Evolutionary conservation across 1,140 invertebrate genomes (phyloP).

Genomic region (Cataglyphis hispanica): DNA sequence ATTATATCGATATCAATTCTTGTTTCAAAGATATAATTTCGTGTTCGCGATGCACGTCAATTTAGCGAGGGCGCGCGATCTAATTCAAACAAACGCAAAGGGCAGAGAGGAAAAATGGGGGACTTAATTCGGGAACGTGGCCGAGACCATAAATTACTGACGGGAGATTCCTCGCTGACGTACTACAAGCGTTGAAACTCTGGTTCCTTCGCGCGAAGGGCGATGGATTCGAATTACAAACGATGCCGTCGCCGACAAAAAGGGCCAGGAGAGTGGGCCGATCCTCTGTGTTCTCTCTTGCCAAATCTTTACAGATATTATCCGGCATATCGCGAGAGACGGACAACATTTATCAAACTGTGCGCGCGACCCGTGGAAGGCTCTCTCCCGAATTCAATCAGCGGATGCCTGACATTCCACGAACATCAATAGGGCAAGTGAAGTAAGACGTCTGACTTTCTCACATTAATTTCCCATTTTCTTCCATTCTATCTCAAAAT

Average conservation of each 20-base stretch:
- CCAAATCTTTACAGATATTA: slow-evolving; percentile 82
- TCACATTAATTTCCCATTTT: slow-evolving; percentile 75
- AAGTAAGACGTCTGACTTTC: slow-evolving; percentile 82
- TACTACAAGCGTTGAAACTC: slow-evolving; percentile 59
- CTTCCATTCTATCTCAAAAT: not conserved
- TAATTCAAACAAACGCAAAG: slow-evolving; percentile 48
- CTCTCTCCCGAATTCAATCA: slow-evolving; percentile 83
- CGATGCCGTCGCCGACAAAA: slow-evolving; percentile 60
- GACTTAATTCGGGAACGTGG: slow-evolving; percentile 66
- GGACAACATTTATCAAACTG: slow-evolving; percentile 84
- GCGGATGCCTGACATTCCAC: slow-evolving; percentile 83
- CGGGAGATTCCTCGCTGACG: slow-evolving; percentile 43
- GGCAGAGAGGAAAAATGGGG: slow-evolving; percentile 59
- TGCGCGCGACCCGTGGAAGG: slow-evolving; percentile 54
- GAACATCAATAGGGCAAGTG: slow-evolving; percentile 79
- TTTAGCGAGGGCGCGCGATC: not conserved
- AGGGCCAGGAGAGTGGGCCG: slow-evolving; percentile 54
- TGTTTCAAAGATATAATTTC: not conserved
- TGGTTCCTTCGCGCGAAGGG: slow-evolving; percentile 58
- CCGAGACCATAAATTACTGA: slow-evolving; percentile 57
- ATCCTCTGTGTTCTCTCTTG: slow-evolving; percentile 50
- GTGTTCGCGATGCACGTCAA: not conserved
- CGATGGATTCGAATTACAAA: slow-evolving; percentile 73
- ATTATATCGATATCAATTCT: not conserved
- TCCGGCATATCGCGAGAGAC: slow-evolving; percentile 79